Percentiles rank a stretch among this genome's conserved stretches.
These are phyloP conservation scores for Carassius gibelio DNA, from an alignment of 2,113 vertebrate species.

Conservation along the genomic window DNA sequence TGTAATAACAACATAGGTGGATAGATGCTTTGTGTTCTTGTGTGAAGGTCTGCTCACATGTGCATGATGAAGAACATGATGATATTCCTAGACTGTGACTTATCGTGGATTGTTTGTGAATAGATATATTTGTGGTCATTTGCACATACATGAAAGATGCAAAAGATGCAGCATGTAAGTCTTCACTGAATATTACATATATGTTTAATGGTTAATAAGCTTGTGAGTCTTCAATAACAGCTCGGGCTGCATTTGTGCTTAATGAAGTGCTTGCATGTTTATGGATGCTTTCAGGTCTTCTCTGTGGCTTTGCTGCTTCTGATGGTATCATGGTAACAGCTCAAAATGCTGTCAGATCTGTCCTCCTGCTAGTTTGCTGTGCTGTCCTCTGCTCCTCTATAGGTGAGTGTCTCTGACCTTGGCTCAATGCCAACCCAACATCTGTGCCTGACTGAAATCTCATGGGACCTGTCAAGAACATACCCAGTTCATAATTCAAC, in stretches of 20 bases:
- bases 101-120: not conserved
- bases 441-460: not conserved
- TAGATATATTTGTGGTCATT: slow-evolving; percentile 5
- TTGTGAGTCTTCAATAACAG: not conserved
- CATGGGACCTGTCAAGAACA: not conserved
- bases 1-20: not conserved
- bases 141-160: not conserved
- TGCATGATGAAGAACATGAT: not conserved
- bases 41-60: slow-evolving; percentile 1
- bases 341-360: slow-evolving; percentile 59
- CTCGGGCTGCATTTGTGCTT: slow-evolving; percentile 6
- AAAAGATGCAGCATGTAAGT: not conserved
- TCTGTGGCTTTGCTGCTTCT: slow-evolving; percentile 53
- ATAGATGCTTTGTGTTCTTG: not conserved
- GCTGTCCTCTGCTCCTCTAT: slow-evolving; percentile 72
- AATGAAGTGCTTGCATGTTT: not conserved
- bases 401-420: slow-evolving; percentile 65
- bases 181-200: not conserved
- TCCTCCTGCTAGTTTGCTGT: slow-evolving; percentile 66
- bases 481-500: not conserved
- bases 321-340: slow-evolving; percentile 71
- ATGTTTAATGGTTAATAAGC: not conserved
- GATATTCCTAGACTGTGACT: not conserved
- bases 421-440: not conserved
- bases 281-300: slow-evolving; percentile 55